phyloP scores from a whole-genome alignment of 1,140 invertebrate genomes.

The Leptinotarsa texana region DNA sequence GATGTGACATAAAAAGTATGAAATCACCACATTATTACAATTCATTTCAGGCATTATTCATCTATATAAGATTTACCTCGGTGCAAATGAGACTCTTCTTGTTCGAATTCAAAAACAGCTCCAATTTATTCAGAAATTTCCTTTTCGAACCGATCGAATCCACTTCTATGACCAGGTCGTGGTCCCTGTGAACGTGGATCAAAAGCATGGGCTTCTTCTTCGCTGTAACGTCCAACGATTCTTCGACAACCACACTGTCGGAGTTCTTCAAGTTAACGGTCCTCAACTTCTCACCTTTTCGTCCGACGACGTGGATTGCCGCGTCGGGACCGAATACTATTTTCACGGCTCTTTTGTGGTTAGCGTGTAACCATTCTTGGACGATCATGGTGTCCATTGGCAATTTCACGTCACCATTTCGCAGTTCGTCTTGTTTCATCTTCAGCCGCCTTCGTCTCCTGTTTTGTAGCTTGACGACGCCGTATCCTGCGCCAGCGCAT shows the following conservation, averaged over 20 bases:
- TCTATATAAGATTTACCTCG: constrained; percentile 57
- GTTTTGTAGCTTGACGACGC: constrained; percentile 90
- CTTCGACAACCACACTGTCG: constrained; percentile 79
- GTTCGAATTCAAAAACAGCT: constrained; percentile 78
- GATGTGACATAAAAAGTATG: too few species aligned
- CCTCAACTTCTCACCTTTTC: constrained; percentile 86
- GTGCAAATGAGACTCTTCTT: constrained; percentile 78
- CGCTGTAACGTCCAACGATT: constrained; percentile 75
- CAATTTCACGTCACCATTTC: constrained; percentile 62
- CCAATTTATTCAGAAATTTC: constrained; percentile 90
- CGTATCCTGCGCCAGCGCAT: constrained; percentile 88
- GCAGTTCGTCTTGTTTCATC: constrained; percentile 80
- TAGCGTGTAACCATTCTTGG: constrained; percentile 93
- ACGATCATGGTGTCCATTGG: constrained; percentile 92
- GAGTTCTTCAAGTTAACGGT: constrained; percentile 77
- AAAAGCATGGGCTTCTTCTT: constrained; percentile 84
- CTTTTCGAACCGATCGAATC: constrained; percentile 77
- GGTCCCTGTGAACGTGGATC: constrained; percentile 86
- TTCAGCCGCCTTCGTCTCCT: constrained; percentile 77
- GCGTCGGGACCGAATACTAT: constrained; percentile 86
- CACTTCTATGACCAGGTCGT: constrained; percentile 95
- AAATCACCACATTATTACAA: too few species aligned
- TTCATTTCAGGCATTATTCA: too few species aligned
- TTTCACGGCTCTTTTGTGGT: constrained; percentile 87
- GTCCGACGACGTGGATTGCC: constrained; percentile 80